Base-by-base conservation (phyloP, 2,888 invertebrate species). In the Gymnosoma rotundatum region DNA sequence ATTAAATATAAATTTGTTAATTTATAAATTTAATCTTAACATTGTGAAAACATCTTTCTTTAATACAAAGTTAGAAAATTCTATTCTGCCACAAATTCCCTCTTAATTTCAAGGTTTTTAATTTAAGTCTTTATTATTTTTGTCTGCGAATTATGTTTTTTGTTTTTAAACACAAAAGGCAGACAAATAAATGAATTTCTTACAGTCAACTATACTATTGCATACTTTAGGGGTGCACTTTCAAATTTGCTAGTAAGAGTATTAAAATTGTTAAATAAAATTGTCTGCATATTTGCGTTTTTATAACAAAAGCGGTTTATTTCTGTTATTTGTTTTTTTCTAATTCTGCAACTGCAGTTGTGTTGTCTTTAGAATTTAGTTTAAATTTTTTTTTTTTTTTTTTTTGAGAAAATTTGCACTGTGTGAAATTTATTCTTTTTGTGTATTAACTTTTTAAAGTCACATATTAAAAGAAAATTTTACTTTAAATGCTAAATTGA, bases 101-200 rank as follows among this genome's bases (percentile, higher is more conserved):
- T 60, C 14, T 50, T 38, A 48, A 63, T 76, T 78, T 84, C 76
- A 67, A 61, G 21, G 9, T n/a, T 74, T 80, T 76, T 76, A 73
- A 78, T 74, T 72, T 21, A 84, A 81, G 70, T 81, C 81, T 84
- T 81, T 84, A 84, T 84, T 74, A 78, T 69, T 78, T 84, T 81
- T 78, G 84, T 84, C 84, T 84, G 84, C 38, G 45, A 21, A 16
- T 67, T 58, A 69, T 9, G 52, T 20, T n/a, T 38, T 16, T n/a
- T 61, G 18, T 4, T 50, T 16, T 45, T 56, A 48, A 21, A 21
- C 18, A 56, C 9, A 0, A 75, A 50, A 56, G 70, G 0, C 14
- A 7, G 12, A 36, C 54, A 58, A 78, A 61, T 54, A 63, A 52
- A 80, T 60, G 61, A 18, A 78, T 66, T 18, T 18, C 50, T 64